Evolutionary conservation across 2,113 vertebrate species (phyloP).

Genomic region (Ictidomys tridecemlineatus): DNA sequence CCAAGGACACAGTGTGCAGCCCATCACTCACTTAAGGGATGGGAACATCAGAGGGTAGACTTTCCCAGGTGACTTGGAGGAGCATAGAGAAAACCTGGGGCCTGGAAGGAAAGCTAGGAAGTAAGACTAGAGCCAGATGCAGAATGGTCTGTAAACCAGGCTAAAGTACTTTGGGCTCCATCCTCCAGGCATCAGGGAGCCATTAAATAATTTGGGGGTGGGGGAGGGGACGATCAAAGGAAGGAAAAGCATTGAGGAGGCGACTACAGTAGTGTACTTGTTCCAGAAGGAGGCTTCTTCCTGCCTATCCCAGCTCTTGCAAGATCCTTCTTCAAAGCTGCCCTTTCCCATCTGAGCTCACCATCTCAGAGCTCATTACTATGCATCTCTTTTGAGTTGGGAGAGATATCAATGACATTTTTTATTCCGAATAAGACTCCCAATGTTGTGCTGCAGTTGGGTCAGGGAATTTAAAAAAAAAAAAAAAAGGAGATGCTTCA

Average conservation of each 20-base stretch:
- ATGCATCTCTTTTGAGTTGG: slow-evolving; percentile 55
- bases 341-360: slow-evolving; percentile 58
- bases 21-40: neutral
- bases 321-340: slow-evolving; percentile 60
- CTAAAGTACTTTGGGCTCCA: slow-evolving; percentile 37
- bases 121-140: slow-evolving; percentile 19
- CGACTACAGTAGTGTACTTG: slow-evolving; percentile 51
- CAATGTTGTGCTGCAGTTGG: slow-evolving; percentile 33
- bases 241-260: slow-evolving; percentile 25
- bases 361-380: slow-evolving; percentile 51
- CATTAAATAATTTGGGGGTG: slow-evolving; percentile 53
- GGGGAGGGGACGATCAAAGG: slow-evolving; percentile 58
- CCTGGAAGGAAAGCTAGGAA: neutral
- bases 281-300: slow-evolving; percentile 53
- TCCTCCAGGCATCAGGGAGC: slow-evolving; percentile 47
- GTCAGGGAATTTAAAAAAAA: slow-evolving; percentile 34
- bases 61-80: neutral
- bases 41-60: slow-evolving; percentile 1
- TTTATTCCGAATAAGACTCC: slow-evolving; percentile 61
- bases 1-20: neutral
- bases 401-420: slow-evolving; percentile 64
- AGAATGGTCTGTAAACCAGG: neutral
- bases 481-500: neutral
- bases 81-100: slow-evolving; percentile 15
- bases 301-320: slow-evolving; percentile 41